phyloP scores from a whole-genome alignment of 1,140 invertebrate genomes.

The Aricia agestis region DNA sequence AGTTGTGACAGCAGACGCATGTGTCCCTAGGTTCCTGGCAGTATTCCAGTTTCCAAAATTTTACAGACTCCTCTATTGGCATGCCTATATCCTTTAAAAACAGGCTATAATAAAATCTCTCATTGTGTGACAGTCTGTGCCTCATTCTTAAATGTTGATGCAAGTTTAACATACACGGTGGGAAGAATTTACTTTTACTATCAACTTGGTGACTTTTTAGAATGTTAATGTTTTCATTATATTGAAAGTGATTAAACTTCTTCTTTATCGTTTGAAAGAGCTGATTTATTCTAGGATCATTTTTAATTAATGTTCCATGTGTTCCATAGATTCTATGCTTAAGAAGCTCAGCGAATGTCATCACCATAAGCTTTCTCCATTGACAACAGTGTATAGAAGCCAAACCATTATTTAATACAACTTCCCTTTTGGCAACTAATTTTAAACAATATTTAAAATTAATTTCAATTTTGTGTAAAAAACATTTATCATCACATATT shows the following conservation, averaged over 20 bases:
- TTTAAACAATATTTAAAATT: slow-evolving; percentile 74
- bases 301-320: slow-evolving; percentile 39
- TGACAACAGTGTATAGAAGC: slow-evolving; percentile 75
- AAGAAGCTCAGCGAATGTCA: slow-evolving; percentile 74
- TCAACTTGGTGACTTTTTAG: slow-evolving; percentile 73
- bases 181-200: slow-evolving; percentile 78
- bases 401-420: slow-evolving; percentile 72
- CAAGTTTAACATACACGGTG: slow-evolving; percentile 86
- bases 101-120: slow-evolving; percentile 82
- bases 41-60: slow-evolving; percentile 83
- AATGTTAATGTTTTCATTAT: slow-evolving; percentile 31
- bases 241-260: slow-evolving; percentile 32
- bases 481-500: slow-evolving; percentile 43
- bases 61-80: slow-evolving; percentile 79
- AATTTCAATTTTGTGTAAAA: slow-evolving; percentile 54
- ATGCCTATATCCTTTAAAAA: slow-evolving; percentile 85
- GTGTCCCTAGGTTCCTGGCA: slow-evolving; percentile 70
- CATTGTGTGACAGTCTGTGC: slow-evolving; percentile 85
- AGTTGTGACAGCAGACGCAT: slow-evolving; percentile 78
- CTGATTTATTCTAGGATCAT: slow-evolving; percentile 70
- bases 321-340: slow-evolving; percentile 53
- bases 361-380: slow-evolving; percentile 75
- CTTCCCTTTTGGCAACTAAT: slow-evolving; percentile 70
- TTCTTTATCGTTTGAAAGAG: slow-evolving; percentile 56
- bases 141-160: slow-evolving; percentile 78